phyloP scores from a whole-genome alignment of 2,797 vertebrate species.

The Myotis vivesi region DNA sequence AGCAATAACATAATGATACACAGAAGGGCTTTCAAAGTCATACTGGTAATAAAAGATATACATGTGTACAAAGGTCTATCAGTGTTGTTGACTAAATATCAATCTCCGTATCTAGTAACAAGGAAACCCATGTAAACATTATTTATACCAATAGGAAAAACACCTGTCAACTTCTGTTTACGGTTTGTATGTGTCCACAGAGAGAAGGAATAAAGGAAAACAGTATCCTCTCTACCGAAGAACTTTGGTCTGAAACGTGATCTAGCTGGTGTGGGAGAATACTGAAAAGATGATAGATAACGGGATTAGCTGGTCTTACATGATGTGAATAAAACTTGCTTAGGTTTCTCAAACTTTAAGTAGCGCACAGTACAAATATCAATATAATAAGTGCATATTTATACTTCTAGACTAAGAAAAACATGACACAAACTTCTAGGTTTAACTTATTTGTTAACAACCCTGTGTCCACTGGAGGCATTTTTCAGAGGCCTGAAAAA shows the following conservation, averaged over 20 bases:
- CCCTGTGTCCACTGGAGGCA: background rate
- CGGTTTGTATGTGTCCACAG: background rate
- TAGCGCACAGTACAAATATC: background rate
- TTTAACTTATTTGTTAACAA: constrained; percentile 19
- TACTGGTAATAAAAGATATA: constrained; percentile 55
- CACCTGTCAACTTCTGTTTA: constrained; percentile 36
- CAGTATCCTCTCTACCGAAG: background rate
- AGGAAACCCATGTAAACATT: constrained; percentile 40
- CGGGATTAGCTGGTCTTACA: background rate
- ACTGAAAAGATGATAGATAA: constrained; percentile 35
- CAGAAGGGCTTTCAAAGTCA: constrained; percentile 47
- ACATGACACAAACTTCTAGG: background rate
- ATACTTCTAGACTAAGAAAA: background rate
- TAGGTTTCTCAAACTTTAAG: constrained; percentile 25
- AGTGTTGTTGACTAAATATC: constrained; percentile 53
- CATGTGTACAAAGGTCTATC: background rate
- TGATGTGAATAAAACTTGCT: constrained; percentile 31
- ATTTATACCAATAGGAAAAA: constrained; percentile 58
- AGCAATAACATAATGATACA: constrained; percentile 50
- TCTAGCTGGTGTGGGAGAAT: background rate
- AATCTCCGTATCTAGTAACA: constrained; percentile 23
- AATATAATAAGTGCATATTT: constrained; percentile 6
- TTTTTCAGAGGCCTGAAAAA: constrained; percentile 14
- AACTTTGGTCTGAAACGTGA: background rate
- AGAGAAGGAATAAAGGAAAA: constrained; percentile 30